Conservation (phyloP, 2,113 vertebrate species). For the Micronycteris hirsuta region DNA sequence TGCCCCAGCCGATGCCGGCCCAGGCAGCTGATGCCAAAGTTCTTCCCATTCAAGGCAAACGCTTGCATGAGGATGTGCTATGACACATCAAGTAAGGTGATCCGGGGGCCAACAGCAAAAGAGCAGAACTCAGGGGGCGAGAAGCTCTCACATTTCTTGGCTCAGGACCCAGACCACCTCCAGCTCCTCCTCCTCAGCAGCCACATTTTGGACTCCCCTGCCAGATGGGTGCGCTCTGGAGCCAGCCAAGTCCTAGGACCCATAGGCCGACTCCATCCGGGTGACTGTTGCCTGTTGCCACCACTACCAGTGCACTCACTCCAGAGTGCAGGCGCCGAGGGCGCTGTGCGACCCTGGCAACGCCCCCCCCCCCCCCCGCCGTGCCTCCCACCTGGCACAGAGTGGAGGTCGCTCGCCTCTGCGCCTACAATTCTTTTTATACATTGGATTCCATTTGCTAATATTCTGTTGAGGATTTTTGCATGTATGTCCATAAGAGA, state of each 20-base stretch:
- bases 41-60: conserved; percentile 90
- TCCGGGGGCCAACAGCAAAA: conserved; percentile 95
- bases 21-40: conserved; percentile 89
- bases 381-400: background rate
- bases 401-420: background rate
- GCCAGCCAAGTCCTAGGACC: conserved; percentile 36
- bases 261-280: conserved; percentile 44
- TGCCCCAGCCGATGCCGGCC: conserved; percentile 85
- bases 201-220: conserved; percentile 38
- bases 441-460: background rate
- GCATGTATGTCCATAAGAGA: background rate
- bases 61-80: conserved; percentile 93
- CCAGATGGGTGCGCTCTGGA: conserved; percentile 45
- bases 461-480: background rate
- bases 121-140: conserved; percentile 90
- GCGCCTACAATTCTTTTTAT: background rate
- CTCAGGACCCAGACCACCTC: conserved; percentile 82
- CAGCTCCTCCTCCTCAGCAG: conserved; percentile 77
- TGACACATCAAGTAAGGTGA: conserved; percentile 92
- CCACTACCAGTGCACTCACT: too few relatives aligned
- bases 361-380: too few relatives aligned
- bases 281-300: background rate
- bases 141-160: conserved; percentile 90
- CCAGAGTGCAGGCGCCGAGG: background rate
- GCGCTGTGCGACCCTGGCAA: background rate